These are phyloP conservation scores for Anneissia japonica DNA, from an alignment of 35 echinoderm and acorn worm species.

Conservation along the genomic window DNA sequence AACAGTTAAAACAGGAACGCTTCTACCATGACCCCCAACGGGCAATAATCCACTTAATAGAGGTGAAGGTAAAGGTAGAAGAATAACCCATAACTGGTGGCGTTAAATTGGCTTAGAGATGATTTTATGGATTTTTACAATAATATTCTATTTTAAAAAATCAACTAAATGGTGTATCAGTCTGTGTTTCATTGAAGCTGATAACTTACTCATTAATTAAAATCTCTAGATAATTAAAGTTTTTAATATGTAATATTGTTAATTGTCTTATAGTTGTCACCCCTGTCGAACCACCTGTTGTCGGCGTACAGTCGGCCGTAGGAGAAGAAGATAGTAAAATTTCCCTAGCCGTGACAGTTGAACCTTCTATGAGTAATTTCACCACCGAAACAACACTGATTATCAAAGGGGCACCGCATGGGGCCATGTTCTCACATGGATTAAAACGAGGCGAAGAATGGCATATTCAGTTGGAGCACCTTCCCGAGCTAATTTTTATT, in stretches of 20 bases:
- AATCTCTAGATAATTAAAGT: not conserved
- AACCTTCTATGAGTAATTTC: not conserved
- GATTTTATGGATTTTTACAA: too few species aligned
- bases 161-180: not conserved
- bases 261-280: not conserved
- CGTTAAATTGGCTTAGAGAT: too few species aligned
- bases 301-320: not conserved
- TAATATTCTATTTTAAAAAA: too few species aligned
- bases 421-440: not conserved
- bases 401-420: not conserved
- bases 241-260: not conserved
- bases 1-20: too few species aligned
- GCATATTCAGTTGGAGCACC: slow-evolving; percentile 5
- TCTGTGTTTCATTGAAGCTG: not conserved
- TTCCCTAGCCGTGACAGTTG: not conserved
- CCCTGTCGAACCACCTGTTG: slow-evolving; percentile 13
- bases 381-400: not conserved
- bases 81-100: too few species aligned
- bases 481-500: not conserved
- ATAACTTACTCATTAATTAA: not conserved
- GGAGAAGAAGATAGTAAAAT: not conserved
- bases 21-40: too few species aligned
- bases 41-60: too few species aligned
- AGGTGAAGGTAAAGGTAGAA: too few species aligned
- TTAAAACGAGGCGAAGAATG: not conserved